Percentiles rank a stretch among this genome's conserved stretches.
Conservation (phyloP, 1,140 invertebrate species). For the Lepeophtheirus salmonis region DNA sequence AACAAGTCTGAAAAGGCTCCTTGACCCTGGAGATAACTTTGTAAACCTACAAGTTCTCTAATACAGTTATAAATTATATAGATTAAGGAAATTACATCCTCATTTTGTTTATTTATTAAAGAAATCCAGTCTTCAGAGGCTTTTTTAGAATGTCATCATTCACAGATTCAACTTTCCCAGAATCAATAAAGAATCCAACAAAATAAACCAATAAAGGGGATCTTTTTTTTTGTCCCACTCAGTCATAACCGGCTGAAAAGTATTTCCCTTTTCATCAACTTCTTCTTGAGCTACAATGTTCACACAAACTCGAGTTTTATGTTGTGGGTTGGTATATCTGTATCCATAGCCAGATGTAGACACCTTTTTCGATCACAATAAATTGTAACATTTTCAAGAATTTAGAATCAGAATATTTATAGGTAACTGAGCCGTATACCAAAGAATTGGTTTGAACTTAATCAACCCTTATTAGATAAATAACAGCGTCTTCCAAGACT, state of each 20-base stretch:
- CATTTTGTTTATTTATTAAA: neutral
- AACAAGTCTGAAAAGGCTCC: neutral
- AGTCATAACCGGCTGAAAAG: neutral
- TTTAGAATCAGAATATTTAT: conserved; percentile 48
- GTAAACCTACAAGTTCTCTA: neutral
- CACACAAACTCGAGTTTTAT: neutral
- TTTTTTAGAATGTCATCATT: too few relatives aligned
- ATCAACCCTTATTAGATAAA: neutral
- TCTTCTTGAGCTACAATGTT: neutral
- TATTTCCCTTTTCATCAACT: neutral
- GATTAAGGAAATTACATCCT: neutral
- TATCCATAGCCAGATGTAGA: conserved; percentile 19
- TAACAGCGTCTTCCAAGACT: neutral
- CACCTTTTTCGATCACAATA: conserved; percentile 33
- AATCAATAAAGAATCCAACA: neutral
- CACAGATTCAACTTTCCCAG: neutral
- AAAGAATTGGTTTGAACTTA: conserved; percentile 51
- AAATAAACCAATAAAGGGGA: neutral
- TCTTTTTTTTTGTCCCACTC: neutral
- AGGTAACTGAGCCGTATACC: conserved; percentile 57
- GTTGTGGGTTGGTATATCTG: neutral
- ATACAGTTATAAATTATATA: neutral
- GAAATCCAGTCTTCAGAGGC: neutral
- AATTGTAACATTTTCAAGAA: conserved; percentile 48
- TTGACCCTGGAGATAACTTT: neutral